A percentile compares a stretch with the other conserved stretches of the same genome.
phyloP scores from a whole-genome alignment of 1,140 invertebrate genomes.

The Heliconius hermathena region DNA sequence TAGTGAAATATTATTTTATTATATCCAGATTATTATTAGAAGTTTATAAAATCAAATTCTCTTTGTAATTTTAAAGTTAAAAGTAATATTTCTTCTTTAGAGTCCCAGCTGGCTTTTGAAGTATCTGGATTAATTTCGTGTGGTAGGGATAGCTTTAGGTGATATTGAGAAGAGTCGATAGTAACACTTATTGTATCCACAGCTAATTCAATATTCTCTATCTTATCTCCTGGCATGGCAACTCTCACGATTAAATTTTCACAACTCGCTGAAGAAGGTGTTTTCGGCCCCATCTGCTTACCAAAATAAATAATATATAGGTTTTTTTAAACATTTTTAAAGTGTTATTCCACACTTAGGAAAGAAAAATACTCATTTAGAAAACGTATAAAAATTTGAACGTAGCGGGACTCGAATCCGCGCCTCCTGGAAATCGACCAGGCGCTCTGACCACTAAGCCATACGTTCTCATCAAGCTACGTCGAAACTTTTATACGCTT shows the following conservation, averaged over 20 bases:
- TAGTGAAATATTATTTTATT: neutral
- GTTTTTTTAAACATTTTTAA: too few relatives aligned
- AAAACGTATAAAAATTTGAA: too few relatives aligned
- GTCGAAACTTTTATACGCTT: too few relatives aligned
- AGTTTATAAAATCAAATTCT: constrained; percentile 92
- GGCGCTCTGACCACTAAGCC: too few relatives aligned
- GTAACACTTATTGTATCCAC: constrained; percentile 87
- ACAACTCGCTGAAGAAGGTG: constrained; percentile 90
- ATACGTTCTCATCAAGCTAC: too few relatives aligned
- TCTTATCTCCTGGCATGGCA: constrained; percentile 87
- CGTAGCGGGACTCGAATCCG: too few relatives aligned
- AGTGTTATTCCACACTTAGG: too few relatives aligned
- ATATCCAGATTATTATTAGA: constrained; percentile 81
- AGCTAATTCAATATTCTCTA: constrained; percentile 85
- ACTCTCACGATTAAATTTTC: constrained; percentile 91
- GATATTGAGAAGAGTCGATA: constrained; percentile 83
- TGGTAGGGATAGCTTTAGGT: constrained; percentile 88
- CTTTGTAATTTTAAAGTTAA: constrained; percentile 87
- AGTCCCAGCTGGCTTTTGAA: constrained; percentile 90
- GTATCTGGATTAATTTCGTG: constrained; percentile 90
- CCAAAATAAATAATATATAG: neutral
- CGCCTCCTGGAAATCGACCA: too few relatives aligned
- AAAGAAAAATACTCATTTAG: too few relatives aligned
- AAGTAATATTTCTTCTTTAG: constrained; percentile 84
- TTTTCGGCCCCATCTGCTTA: constrained; percentile 91